Percentiles rank a stretch among this genome's conserved stretches.
These are phyloP conservation scores for Petrosia ficiformis DNA, from an alignment of 37 sponge, comb jelly and placozoan genomes.

Conservation along the genomic window DNA sequence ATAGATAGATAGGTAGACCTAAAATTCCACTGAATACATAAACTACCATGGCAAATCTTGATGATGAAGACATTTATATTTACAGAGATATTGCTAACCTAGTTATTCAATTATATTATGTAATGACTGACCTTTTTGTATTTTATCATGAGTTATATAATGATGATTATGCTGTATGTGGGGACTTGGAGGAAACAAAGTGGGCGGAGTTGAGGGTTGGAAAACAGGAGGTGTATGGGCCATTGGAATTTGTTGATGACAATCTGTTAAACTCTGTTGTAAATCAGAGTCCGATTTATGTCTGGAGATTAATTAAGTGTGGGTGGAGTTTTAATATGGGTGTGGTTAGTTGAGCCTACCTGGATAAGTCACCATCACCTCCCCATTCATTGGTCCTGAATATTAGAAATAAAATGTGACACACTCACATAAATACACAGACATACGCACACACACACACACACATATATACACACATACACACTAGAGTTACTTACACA, in stretches of 20 bases:
- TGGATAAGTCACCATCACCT: too few species aligned
- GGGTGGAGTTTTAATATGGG: background rate
- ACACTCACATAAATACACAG: constrained; percentile 9
- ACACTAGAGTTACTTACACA: too few species aligned
- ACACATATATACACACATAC: too few species aligned
- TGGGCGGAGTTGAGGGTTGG: background rate
- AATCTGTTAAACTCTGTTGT: constrained; percentile 77
- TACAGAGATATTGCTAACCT: too few species aligned
- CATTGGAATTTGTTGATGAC: background rate
- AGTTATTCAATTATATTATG: too few species aligned
- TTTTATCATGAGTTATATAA: too few species aligned
- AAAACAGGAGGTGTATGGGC: background rate
- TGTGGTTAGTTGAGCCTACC: too few species aligned
- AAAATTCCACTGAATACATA: too few species aligned
- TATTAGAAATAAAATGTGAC: background rate
- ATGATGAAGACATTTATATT: too few species aligned
- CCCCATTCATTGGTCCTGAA: background rate
- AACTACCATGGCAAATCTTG: too few species aligned
- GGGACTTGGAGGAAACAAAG: constrained; percentile 2
- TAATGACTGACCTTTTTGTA: too few species aligned
- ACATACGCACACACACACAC: constrained; percentile 5
- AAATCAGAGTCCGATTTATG: constrained; percentile 87
- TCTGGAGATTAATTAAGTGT: constrained; percentile 5
- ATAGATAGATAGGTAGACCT: too few species aligned
- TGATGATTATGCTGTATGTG: background rate